These are phyloP conservation scores for Platycheirus rosarum DNA, from an alignment of 2,888 invertebrate species.

Conservation along the genomic window DNA sequence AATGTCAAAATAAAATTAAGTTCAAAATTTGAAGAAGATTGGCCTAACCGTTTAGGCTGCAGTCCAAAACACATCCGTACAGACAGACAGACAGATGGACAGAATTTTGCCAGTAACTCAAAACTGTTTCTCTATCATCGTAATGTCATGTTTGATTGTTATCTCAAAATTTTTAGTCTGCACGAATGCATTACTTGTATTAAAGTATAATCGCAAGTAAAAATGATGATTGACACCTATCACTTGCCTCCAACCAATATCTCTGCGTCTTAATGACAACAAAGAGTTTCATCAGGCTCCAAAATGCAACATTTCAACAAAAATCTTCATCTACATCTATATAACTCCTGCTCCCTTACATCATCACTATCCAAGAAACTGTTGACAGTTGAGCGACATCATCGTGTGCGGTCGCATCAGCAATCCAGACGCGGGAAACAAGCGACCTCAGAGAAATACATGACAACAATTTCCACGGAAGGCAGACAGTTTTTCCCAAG, in stretches of 20 bases:
- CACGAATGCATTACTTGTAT: no score
- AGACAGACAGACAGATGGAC: no score
- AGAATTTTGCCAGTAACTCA: no score
- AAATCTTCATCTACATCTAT: constrained; percentile 39
- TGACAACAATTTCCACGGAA: constrained; percentile 63
- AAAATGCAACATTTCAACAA: constrained; percentile 46
- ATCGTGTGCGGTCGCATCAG: constrained; percentile 70
- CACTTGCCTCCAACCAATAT: constrained; percentile 10
- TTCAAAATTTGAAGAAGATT: no score
- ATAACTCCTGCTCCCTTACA: constrained; percentile 2
- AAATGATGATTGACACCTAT: no score
- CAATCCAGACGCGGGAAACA: constrained; percentile 5
- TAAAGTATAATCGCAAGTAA: no score
- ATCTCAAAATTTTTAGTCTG: no score
- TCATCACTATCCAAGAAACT: constrained; percentile 40
- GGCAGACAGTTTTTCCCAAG: constrained; percentile 58
- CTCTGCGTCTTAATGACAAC: neutral
- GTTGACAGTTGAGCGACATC: constrained; percentile 73
- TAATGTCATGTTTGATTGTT: no score
- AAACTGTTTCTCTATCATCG: no score
- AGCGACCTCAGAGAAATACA: constrained; percentile 37
- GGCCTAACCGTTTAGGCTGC: no score
- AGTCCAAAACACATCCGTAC: no score
- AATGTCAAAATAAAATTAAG: no score
- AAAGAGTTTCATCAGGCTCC: constrained; percentile 46